Conservation (phyloP, 2,797 vertebrate species). For the Basileuterus tristriatus region DNA sequence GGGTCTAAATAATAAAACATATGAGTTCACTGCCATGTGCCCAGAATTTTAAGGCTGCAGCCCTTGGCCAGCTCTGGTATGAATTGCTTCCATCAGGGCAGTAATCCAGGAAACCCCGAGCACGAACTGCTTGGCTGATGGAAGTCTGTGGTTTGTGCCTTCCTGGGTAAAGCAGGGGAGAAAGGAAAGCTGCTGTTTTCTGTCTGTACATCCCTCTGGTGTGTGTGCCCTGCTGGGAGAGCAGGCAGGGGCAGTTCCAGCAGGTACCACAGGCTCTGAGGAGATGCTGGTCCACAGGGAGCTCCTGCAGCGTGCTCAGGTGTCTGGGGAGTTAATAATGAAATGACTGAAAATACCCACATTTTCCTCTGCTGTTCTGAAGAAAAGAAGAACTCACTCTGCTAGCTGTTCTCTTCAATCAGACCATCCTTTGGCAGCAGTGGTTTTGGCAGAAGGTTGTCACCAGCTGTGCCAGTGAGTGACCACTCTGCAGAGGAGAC, state of each 20-base stretch:
- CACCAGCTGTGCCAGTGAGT: not conserved
- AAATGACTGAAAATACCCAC: not conserved
- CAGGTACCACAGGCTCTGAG: not conserved
- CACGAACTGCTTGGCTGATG: not conserved
- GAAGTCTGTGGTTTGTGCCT: not conserved
- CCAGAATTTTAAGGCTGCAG: not conserved
- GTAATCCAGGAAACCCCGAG: not conserved
- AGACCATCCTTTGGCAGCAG: not conserved
- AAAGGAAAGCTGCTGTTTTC: not conserved
- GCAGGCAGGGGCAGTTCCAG: not conserved
- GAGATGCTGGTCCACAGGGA: rapidly evolving
- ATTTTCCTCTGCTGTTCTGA: not conserved
- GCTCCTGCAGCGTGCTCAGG: rapidly evolving
- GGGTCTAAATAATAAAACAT: not conserved
- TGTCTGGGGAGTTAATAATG: not conserved
- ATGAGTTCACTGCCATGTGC: rapidly evolving
- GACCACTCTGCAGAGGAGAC: not conserved
- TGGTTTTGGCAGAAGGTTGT: not conserved
- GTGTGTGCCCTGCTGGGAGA: rapidly evolving
- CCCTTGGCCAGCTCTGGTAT: not conserved
- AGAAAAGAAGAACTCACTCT: not conserved
- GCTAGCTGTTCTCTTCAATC: not conserved
- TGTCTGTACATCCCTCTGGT: not conserved
- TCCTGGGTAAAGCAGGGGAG: not conserved
- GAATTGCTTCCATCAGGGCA: not conserved